Evolutionary conservation across 1,140 invertebrate species (phyloP), one percentile per base, ranked within the genome.

Genomic region (Aphelenchoides besseyi): DNA sequence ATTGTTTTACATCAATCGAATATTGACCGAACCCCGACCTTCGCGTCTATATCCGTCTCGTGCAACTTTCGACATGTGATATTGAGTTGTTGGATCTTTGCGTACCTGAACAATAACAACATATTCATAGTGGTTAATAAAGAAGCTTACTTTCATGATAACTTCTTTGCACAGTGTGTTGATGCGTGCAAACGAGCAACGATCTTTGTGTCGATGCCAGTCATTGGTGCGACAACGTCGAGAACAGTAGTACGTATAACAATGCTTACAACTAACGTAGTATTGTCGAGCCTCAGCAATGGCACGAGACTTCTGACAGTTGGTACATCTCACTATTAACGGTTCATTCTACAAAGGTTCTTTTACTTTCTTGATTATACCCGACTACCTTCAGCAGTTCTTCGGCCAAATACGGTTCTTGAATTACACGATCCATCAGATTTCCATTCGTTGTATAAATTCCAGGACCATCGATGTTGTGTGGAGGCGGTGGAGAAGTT

Each of bases 201-300:
- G 90, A 23, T 80, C 69, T 59, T 92, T 89, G 83, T 96, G 94
- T 76, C 91, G 90, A 75, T 93, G 91, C 93, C 93, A 95, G 82
- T 96, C 92, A 1, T 90, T 88, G 67, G 91, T 87, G 18, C 93
- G 88, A 86, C 92, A 95, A 84, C 92, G 91, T 57, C 91, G 87
- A n/a, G 85, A 86, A 74, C 88, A 89, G 76, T 89, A 89, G 75
- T 87, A 88, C 76, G 92, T 93, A 70, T 91, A 91, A 86, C 94
- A 96, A 86, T 95, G 95, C 86, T 95, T 93, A 85, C 94, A 96
- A 68, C 89, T 91, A 82, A 93, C 92, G 86, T 90, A 94, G 79
- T 89, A 88, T 75, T 75, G 70, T 35, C 85, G 79, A 2, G 87
- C 87, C 35, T 78, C 78, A 28, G 41, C 26, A 36, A 78, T 66